These are phyloP conservation scores for Xiphophorus birchmanni DNA, from an alignment of 2,797 vertebrate genomes.

Conservation along the genomic window DNA sequence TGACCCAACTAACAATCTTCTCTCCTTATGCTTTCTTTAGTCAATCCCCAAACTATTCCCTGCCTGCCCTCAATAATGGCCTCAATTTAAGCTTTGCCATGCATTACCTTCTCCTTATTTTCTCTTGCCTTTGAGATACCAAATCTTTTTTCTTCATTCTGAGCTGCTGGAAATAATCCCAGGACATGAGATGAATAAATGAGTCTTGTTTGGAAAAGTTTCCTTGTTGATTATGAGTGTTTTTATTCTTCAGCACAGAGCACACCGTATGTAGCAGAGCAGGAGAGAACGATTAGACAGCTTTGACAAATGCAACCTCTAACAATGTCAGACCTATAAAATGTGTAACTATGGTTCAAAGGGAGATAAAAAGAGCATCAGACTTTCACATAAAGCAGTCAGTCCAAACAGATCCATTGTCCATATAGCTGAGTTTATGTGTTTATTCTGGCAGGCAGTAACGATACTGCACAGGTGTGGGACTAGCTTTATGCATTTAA, in stretches of 20 bases:
- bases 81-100: slow-evolving; percentile 75
- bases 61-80: slow-evolving; percentile 77
- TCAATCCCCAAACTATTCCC: slow-evolving; percentile 63
- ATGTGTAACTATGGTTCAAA: slow-evolving; percentile 47
- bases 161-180: slow-evolving; percentile 73
- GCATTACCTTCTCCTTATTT: slow-evolving; percentile 67
- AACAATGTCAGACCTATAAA: slow-evolving; percentile 25
- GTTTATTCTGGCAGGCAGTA: slow-evolving; percentile 45
- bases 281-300: slow-evolving; percentile 32
- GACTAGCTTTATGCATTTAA: slow-evolving; percentile 35
- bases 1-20: slow-evolving; percentile 64
- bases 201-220: slow-evolving; percentile 47
- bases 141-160: slow-evolving; percentile 43
- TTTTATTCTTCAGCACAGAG: slow-evolving; percentile 29
- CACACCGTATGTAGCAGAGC: slow-evolving; percentile 11
- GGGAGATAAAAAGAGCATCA: slow-evolving; percentile 40
- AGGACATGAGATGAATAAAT: slow-evolving; percentile 66
- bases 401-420: slow-evolving; percentile 18
- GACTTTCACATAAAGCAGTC: slow-evolving; percentile 32
- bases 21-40: slow-evolving; percentile 47
- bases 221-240: slow-evolving; percentile 33
- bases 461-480: slow-evolving; percentile 20
- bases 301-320: slow-evolving; percentile 36
- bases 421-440: slow-evolving; percentile 38
- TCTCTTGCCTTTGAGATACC: slow-evolving; percentile 65